Conservation (phyloP, 1,140 invertebrate genomes). For the Orchesella cincta region DNA sequence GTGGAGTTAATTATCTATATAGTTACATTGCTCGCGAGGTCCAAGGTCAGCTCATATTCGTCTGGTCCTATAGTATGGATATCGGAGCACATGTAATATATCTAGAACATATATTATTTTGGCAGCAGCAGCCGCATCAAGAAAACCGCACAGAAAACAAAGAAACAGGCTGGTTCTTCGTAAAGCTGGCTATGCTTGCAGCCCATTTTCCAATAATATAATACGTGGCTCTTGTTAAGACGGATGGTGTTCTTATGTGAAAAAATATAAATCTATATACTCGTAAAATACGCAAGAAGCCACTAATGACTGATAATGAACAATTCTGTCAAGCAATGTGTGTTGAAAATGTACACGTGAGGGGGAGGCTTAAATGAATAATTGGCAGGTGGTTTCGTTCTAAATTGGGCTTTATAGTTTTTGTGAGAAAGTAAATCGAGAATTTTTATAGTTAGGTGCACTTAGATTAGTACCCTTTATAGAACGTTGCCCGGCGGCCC, state of each 20-base stretch:
- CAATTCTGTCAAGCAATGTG: slow-evolving; percentile 23
- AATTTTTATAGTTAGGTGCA: too few species aligned
- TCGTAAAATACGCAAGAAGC: too few species aligned
- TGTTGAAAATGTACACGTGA: neutral
- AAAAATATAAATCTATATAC: slow-evolving; percentile 15
- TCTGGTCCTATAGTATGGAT: neutral
- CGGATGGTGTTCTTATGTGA: slow-evolving; percentile 18
- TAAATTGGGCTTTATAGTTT: too few species aligned
- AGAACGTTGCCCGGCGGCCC: too few species aligned
- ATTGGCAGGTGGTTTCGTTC: neutral
- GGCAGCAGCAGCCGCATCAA: neutral
- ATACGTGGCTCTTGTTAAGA: neutral
- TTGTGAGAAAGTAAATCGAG: too few species aligned
- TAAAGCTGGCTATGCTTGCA: slow-evolving; percentile 2
- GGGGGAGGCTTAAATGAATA: slow-evolving; percentile 2
- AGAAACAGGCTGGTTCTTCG: slow-evolving; percentile 2
- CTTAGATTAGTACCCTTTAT: too few species aligned
- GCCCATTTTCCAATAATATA: too few species aligned
- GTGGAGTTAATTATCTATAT: neutral
- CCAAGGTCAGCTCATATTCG: neutral
- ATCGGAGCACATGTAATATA: slow-evolving; percentile 4
- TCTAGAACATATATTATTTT: neutral
- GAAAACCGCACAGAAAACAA: neutral
- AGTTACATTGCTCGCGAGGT: neutral
- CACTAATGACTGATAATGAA: neutral